phyloP scores from a whole-genome alignment of 2,113 vertebrate species.

The Brevimyrus niger region DNA sequence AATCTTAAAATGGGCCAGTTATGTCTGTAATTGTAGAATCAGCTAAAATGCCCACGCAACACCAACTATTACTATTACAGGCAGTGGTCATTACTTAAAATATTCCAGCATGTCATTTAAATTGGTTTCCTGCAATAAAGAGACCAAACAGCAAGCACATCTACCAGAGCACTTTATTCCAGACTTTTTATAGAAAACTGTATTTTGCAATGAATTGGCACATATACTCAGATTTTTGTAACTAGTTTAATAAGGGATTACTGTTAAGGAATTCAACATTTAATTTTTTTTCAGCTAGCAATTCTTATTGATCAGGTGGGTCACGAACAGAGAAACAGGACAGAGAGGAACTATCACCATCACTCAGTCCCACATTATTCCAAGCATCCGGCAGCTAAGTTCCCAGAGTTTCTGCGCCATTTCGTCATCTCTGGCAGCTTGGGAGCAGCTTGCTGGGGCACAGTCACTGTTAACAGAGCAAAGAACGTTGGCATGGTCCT shows the following conservation, averaged over 20 bases:
- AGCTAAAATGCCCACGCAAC: neutral
- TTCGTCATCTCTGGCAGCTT: conserved; percentile 53
- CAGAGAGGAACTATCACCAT: neutral
- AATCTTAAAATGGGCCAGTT: neutral
- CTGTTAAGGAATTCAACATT: neutral
- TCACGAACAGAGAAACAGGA: neutral
- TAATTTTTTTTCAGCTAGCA: neutral
- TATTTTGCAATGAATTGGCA: neutral
- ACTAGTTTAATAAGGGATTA: neutral
- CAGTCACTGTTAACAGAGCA: conserved; percentile 52
- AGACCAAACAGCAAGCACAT: neutral
- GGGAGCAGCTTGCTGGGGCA: conserved; percentile 50
- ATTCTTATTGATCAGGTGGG: neutral
- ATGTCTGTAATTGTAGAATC: neutral
- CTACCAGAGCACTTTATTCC: neutral
- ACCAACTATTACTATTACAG: neutral
- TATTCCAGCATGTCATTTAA: neutral
- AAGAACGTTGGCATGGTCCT: neutral
- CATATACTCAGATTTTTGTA: neutral
- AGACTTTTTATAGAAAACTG: neutral
- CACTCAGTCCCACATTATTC: conserved; percentile 55
- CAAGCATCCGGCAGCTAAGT: conserved; percentile 58
- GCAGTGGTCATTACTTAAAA: neutral
- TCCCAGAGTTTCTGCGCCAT: conserved; percentile 63
- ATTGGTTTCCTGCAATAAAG: neutral